A percentile compares a stretch with the other conserved stretches of the same genome.
Evolutionary conservation across 1,140 invertebrate species (phyloP).

Genomic region (Spodoptera frugiperda): DNA sequence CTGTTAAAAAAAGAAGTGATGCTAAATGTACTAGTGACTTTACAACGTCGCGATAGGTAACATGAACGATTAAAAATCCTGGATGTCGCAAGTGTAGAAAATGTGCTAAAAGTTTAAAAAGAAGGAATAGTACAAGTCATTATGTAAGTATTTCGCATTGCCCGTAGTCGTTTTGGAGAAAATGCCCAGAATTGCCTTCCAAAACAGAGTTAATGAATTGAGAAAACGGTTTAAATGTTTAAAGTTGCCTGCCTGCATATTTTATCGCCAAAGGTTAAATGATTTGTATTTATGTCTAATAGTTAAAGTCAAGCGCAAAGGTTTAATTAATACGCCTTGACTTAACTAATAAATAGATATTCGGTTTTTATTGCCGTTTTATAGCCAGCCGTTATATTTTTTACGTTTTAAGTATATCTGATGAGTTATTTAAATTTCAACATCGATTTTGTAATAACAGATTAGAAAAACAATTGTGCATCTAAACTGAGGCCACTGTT

Average conservation of each 20-base stretch:
- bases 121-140: too few species aligned
- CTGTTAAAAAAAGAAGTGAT: too few species aligned
- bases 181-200: too few species aligned
- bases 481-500: constrained; percentile 18
- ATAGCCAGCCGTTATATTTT: constrained; percentile 29
- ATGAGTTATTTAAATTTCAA: constrained; percentile 32
- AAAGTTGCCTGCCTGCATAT: not conserved
- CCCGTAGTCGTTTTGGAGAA: too few species aligned
- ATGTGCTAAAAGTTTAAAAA: too few species aligned
- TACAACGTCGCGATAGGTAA: too few species aligned
- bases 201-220: too few species aligned
- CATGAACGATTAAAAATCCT: too few species aligned
- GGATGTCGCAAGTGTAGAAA: too few species aligned
- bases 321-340: constrained; percentile 3
- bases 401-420: constrained; percentile 32
- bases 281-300: constrained; percentile 11
- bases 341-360: constrained; percentile 10
- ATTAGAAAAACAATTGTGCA: constrained; percentile 26
- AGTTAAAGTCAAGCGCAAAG: not conserved
- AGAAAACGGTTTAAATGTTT: not conserved
- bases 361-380: constrained; percentile 31
- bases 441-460: constrained; percentile 29
- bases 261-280: constrained; percentile 22
- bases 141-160: too few species aligned
- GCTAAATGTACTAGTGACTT: too few species aligned